Percentiles rank a stretch among this genome's conserved stretches.
These are phyloP conservation scores for Aurelia sp. DNA, from an alignment of 30 jellyfish, hydroid and myxozoan species.

Conservation along the genomic window DNA sequence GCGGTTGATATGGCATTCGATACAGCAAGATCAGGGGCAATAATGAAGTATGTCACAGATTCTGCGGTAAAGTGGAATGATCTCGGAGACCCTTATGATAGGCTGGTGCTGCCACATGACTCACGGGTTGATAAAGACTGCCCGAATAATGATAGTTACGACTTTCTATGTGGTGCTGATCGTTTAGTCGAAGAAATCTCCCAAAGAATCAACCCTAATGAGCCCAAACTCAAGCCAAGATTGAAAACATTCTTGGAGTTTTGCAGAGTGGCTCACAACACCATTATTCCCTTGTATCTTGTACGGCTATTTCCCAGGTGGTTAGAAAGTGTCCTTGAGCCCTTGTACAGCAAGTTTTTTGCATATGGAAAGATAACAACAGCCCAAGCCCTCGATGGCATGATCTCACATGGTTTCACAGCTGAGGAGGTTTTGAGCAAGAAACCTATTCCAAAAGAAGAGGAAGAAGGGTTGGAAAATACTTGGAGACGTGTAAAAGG, in stretches of 20 bases:
- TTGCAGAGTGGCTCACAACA: slow-evolving; percentile 79
- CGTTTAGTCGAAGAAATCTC: slow-evolving; percentile 75
- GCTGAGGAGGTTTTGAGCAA: slow-evolving; percentile 63
- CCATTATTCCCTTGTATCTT: slow-evolving; percentile 70
- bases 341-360: slow-evolving; percentile 43
- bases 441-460: slow-evolving; percentile 69
- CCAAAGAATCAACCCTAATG: slow-evolving; percentile 80
- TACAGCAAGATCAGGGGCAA: slow-evolving; percentile 91
- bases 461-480: slow-evolving; percentile 58
- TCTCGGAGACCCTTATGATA: slow-evolving; percentile 92
- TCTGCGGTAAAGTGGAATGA: slow-evolving; percentile 87
- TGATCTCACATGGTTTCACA: slow-evolving; percentile 81
- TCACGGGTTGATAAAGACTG: slow-evolving; percentile 73
- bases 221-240: slow-evolving; percentile 76
- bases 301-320: slow-evolving; percentile 88
- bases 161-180: slow-evolving; percentile 79
- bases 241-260: slow-evolving; percentile 68
- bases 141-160: slow-evolving; percentile 83
- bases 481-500: slow-evolving; percentile 90
- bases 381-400: slow-evolving; percentile 72
- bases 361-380: slow-evolving; percentile 76
- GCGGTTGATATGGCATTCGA: slow-evolving; percentile 91
- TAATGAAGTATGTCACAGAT: slow-evolving; percentile 88
- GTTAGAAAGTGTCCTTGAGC: slow-evolving; percentile 66
- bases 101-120: slow-evolving; percentile 88